These are phyloP conservation scores for Chelidonichthys spinosus DNA, from an alignment of 2,797 vertebrate species.

Conservation along the genomic window DNA sequence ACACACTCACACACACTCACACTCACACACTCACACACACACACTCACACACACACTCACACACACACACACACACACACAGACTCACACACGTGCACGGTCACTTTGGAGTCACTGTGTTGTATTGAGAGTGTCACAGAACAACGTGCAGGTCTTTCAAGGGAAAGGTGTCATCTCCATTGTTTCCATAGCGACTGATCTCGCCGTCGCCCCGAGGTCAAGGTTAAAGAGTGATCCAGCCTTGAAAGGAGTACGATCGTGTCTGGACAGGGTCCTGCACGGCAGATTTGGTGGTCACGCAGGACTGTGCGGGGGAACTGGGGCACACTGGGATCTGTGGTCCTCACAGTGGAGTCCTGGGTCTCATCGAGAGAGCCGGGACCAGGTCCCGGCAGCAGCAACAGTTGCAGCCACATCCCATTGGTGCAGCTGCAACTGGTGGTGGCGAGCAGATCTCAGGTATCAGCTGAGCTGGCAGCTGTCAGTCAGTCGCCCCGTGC, in stretches of 20 bases:
- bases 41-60: constrained; percentile 3
- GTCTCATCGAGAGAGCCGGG: constrained; percentile 27
- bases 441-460: constrained; percentile 42
- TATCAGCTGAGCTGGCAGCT: constrained; percentile 63
- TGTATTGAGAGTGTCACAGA: background rate
- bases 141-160: background rate
- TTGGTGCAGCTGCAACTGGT: constrained; percentile 70
- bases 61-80: background rate
- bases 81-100: background rate
- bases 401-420: constrained; percentile 35
- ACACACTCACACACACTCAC: constrained; percentile 4
- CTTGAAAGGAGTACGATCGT: constrained; percentile 37
- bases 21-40: background rate
- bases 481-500: constrained; percentile 56
- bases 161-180: background rate
- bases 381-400: constrained; percentile 19
- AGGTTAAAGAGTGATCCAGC: constrained; percentile 68
- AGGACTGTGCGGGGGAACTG: constrained; percentile 57
- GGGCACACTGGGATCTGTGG: constrained; percentile 73
- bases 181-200: constrained; percentile 12
- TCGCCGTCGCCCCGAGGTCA: constrained; percentile 20
- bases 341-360: constrained; percentile 41
- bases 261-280: constrained; percentile 60
- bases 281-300: constrained; percentile 59
- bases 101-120: background rate